A percentile compares a stretch with the other conserved stretches of the same genome.
These are phyloP conservation scores for Folsomia manolachei DNA, from an alignment of 2,888 invertebrate species.

Conservation along the genomic window DNA sequence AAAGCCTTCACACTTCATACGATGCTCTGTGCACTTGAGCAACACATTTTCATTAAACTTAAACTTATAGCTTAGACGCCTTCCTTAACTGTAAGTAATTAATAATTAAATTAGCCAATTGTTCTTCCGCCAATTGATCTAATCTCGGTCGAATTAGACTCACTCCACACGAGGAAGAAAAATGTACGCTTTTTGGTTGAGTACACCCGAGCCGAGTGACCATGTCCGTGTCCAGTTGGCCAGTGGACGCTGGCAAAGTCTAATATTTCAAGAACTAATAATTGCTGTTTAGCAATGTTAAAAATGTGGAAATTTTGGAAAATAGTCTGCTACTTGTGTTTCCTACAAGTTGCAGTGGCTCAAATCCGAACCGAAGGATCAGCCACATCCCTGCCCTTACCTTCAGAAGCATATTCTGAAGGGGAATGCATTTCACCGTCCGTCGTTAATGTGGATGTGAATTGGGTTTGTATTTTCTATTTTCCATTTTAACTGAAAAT, in stretches of 20 bases:
- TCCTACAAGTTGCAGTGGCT: not conserved
- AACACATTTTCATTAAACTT: not conserved
- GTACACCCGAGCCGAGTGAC: not conserved
- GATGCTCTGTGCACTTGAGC: not conserved
- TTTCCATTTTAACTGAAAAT: no score
- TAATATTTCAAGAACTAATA: no score
- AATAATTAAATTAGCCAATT: constrained; percentile 1
- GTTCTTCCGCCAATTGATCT: not conserved
- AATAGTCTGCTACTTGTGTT: not conserved
- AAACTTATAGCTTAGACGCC: not conserved
- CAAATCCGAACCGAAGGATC: not conserved
- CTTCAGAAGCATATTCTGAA: constrained; percentile 3
- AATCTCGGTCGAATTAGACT: not conserved
- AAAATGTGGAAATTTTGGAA: not conserved
- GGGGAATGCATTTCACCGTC: constrained; percentile 3
- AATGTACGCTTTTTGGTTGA: not conserved
- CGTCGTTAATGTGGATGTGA: not conserved
- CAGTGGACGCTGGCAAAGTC: not conserved
- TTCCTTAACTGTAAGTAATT: not conserved
- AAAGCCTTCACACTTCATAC: constrained; percentile 2
- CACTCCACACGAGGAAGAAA: not conserved
- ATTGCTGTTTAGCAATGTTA: no score
- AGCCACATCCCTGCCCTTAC: not conserved
- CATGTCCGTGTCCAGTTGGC: not conserved
- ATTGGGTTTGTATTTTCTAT: no score